Conservation (phyloP, 2,113 vertebrate species). For the Brienomyrus longianalis region DNA sequence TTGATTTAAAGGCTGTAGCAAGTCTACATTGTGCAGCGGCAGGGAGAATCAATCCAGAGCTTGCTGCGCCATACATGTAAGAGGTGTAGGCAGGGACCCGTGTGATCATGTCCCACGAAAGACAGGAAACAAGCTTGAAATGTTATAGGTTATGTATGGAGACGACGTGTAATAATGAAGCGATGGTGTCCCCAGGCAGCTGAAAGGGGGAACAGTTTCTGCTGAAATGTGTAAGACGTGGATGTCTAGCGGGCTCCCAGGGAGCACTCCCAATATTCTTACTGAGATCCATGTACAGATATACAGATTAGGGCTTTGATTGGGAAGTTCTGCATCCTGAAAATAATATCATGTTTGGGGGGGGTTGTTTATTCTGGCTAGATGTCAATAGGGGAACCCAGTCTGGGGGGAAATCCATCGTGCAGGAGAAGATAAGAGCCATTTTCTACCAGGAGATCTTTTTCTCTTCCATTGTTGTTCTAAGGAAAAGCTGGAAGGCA, state of each 20-base stretch:
- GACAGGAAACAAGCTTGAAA: not conserved
- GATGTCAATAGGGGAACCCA: slow-evolving; percentile 18
- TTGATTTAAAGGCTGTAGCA: not conserved
- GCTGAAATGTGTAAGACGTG: not conserved
- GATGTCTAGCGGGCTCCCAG: not conserved
- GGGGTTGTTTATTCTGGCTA: not conserved
- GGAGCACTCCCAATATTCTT: not conserved
- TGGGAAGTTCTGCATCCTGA: slow-evolving; percentile 23
- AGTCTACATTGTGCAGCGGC: not conserved
- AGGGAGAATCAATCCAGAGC: not conserved
- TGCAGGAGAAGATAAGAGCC: not conserved
- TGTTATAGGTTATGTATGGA: not conserved
- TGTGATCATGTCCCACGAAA: not conserved
- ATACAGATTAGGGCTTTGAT: not conserved
- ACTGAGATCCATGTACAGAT: not conserved
- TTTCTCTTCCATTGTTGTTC: not conserved
- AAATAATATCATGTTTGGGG: slow-evolving; percentile 26
- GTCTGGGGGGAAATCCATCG: not conserved
- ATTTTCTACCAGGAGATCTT: not conserved
- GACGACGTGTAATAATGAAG: not conserved
- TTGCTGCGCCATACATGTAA: not conserved
- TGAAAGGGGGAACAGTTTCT: not conserved
- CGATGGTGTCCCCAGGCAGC: not conserved
- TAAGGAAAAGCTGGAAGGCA: not conserved
- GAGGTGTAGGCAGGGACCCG: not conserved